Evolutionary conservation across 2,113 vertebrate genomes (phyloP).

Genomic region (cattle (Bos taurus)): ARS-UCD2.0 NC_037334.1:14645501-14646000

Average conservation of each 20-base stretch:
- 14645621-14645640: background rate
- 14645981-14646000: background rate
- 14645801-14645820: background rate
- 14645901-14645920: background rate
- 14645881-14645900: background rate
- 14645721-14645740: background rate
- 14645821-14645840: background rate
- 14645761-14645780: background rate
- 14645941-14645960: background rate
- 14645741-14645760: background rate
- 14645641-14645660: background rate
- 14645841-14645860: background rate
- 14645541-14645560: background rate
- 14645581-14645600: background rate
- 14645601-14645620: background rate
- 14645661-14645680: background rate
- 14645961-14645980: background rate
- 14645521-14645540: background rate
- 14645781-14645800: background rate
- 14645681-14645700: background rate
- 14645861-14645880: background rate
- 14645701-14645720: background rate
- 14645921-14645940: background rate
- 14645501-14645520: background rate
- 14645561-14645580: background rate